Conservation (phyloP, 2,888 invertebrate species). For the Ichneumoninae sp. region DNA sequence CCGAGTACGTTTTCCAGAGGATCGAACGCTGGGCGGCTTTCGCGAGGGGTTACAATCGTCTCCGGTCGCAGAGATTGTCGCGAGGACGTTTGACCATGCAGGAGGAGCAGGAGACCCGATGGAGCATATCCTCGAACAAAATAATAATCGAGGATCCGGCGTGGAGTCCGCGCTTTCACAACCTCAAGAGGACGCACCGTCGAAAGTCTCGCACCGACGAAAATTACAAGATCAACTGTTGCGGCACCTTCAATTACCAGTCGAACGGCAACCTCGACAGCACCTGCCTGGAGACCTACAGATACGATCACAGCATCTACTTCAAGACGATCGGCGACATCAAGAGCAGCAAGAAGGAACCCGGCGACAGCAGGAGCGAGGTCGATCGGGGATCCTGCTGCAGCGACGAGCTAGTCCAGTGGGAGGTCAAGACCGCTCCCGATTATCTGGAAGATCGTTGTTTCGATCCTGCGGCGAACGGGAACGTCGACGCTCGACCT, state of each 20-base stretch:
- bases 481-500: neutral
- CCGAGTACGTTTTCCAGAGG: slow-evolving; percentile 80
- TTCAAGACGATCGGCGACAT: slow-evolving; percentile 83
- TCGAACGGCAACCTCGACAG: slow-evolving; percentile 79
- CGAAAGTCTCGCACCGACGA: slow-evolving; percentile 72
- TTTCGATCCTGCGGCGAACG: neutral
- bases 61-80: slow-evolving; percentile 77
- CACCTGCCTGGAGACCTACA: slow-evolving; percentile 79
- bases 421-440: slow-evolving; percentile 61
- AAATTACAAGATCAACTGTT: slow-evolving; percentile 78
- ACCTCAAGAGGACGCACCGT: slow-evolving; percentile 70
- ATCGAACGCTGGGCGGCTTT: slow-evolving; percentile 81
- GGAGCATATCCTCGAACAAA: slow-evolving; percentile 74
- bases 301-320: slow-evolving; percentile 82
- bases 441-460: slow-evolving; percentile 18
- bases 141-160: slow-evolving; percentile 72
- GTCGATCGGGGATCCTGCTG: slow-evolving; percentile 60
- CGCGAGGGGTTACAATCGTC: slow-evolving; percentile 81
- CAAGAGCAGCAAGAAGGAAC: slow-evolving; percentile 70
- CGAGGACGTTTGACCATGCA: slow-evolving; percentile 77
- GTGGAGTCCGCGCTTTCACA: slow-evolving; percentile 71
- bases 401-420: slow-evolving; percentile 71
- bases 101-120: slow-evolving; percentile 71
- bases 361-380: slow-evolving; percentile 46
- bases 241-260: slow-evolving; percentile 78